Evolutionary conservation across 2,797 vertebrate genomes (phyloP).

Genomic region (Peromyscus nudipes): DNA sequence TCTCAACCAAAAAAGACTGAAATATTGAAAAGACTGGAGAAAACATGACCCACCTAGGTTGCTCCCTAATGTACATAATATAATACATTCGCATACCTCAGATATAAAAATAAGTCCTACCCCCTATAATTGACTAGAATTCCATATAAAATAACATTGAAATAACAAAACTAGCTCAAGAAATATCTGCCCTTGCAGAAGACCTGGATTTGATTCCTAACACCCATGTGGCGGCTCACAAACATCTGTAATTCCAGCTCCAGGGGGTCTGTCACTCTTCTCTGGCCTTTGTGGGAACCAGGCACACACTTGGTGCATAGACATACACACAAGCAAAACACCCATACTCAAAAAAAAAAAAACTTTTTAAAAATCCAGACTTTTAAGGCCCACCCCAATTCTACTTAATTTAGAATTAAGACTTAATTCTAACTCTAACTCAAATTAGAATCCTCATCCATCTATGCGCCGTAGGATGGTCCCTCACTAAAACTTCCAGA

Average conservation of each 20-base stretch:
- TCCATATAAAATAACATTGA: neutral
- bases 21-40: neutral
- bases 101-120: neutral
- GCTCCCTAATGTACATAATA: neutral
- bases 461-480: too few species aligned
- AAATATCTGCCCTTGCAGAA: neutral
- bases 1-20: neutral
- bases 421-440: neutral
- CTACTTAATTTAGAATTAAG: neutral
- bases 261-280: neutral
- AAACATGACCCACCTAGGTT: neutral
- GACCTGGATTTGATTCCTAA: neutral
- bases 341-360: neutral
- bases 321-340: neutral
- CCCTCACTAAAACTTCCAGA: neutral
- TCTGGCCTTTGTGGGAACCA: neutral
- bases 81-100: neutral
- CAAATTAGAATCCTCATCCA: neutral
- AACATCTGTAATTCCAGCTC: neutral
- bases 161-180: constrained; percentile 18
- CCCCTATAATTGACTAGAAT: neutral
- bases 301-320: neutral
- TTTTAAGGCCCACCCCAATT: neutral
- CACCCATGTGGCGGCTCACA: neutral
- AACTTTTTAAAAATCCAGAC: neutral